Evolutionary conservation across 2,888 invertebrate genomes (phyloP).

Genomic region (Drosophila mimetica): DNA sequence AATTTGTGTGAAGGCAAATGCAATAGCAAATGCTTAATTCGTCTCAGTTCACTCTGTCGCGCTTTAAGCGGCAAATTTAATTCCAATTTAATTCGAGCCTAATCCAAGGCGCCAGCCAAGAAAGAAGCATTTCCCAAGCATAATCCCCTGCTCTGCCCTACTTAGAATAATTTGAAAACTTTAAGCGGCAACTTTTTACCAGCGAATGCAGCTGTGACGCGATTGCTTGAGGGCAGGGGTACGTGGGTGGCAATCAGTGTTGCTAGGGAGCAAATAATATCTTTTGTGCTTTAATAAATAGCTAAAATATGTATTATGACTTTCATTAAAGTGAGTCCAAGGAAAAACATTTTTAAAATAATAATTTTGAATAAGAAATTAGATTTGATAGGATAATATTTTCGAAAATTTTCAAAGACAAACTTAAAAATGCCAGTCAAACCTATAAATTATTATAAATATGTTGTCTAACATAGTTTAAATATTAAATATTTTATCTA

Average conservation of each 20-base stretch:
- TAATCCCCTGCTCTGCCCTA: slow-evolving; percentile 60
- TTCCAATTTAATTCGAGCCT: slow-evolving; percentile 73
- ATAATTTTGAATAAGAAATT: too few relatives aligned
- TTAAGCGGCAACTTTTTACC: slow-evolving; percentile 63
- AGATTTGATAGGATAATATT: too few relatives aligned
- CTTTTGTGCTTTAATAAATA: not conserved
- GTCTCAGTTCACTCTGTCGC: slow-evolving; percentile 74
- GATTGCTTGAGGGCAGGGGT: slow-evolving; percentile 28
- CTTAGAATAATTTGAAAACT: slow-evolving; percentile 78
- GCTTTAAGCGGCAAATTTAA: slow-evolving; percentile 69
- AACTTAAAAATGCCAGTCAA: too few relatives aligned
- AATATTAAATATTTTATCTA: too few relatives aligned
- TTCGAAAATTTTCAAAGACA: too few relatives aligned
- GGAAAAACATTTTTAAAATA: not conserved
- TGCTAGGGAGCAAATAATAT: slow-evolving; percentile 1
- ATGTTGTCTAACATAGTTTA: too few relatives aligned
- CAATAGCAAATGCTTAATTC: slow-evolving; percentile 34
- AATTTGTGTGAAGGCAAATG: slow-evolving; percentile 26
- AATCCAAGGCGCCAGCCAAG: slow-evolving; percentile 59
- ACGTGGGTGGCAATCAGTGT: slow-evolving; percentile 20
- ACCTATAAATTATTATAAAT: too few relatives aligned
- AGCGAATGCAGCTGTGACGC: slow-evolving; percentile 67
- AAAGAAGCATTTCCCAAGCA: slow-evolving; percentile 39
- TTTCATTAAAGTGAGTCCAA: not conserved
- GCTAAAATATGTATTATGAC: too few relatives aligned